Evolutionary conservation across 1,140 invertebrate species (phyloP).

Genomic region (Ceratitis capitata): DNA sequence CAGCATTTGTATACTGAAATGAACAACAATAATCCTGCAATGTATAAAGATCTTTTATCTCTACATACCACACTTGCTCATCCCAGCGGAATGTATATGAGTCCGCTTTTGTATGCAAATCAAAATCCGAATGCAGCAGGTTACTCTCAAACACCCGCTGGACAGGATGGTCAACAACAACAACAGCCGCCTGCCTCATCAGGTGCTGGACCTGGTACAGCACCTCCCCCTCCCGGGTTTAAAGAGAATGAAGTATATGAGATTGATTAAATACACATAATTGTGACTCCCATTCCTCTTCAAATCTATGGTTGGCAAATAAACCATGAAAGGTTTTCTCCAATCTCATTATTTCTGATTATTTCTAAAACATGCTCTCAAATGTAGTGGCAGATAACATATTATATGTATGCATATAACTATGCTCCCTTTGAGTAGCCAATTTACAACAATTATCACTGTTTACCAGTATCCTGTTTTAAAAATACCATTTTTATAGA

Average conservation of each 20-base stretch:
- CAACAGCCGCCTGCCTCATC: conserved; percentile 31
- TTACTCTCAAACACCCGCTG: conserved; percentile 50
- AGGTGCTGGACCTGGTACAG: neutral
- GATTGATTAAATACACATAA: conserved; percentile 59
- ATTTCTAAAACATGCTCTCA: neutral
- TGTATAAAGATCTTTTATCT: conserved; percentile 61
- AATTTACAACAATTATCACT: neutral
- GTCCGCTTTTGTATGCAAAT: conserved; percentile 61
- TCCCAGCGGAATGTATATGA: conserved; percentile 63
- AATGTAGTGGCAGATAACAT: neutral
- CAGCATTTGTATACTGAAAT: conserved; percentile 62
- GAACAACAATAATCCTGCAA: conserved; percentile 61
- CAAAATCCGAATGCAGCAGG: conserved; percentile 59
- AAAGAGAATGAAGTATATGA: conserved; percentile 61
- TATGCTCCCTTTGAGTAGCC: too few relatives aligned
- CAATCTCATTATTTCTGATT: too few relatives aligned
- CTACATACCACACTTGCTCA: conserved; percentile 57
- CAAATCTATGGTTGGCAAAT: neutral
- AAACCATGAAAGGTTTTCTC: too few relatives aligned
- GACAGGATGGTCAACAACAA: conserved; percentile 49
- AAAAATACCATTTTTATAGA: conserved; percentile 11
- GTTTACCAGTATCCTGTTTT: neutral
- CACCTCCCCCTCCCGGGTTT: conserved; percentile 52
- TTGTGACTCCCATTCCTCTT: neutral
- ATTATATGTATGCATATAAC: neutral